Evolutionary conservation across 2,113 vertebrate species (phyloP).

Genomic region (Rynchops niger): DNA sequence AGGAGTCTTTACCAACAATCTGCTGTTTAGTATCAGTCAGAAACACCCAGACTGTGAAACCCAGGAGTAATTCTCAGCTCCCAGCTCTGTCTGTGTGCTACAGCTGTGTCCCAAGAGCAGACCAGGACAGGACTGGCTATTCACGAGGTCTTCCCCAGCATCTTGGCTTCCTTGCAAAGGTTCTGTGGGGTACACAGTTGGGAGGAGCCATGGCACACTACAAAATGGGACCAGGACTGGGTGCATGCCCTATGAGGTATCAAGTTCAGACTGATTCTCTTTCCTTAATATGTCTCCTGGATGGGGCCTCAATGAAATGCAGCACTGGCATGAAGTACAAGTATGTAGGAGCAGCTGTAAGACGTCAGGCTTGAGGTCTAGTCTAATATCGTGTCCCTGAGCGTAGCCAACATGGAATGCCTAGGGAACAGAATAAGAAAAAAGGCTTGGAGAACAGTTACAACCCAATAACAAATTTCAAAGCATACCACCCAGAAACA

Average conservation of each 20-base stretch:
- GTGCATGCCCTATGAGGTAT: not conserved
- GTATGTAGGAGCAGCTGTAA: not conserved
- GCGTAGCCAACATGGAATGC: not conserved
- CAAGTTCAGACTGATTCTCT: not conserved
- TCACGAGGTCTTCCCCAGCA: not conserved
- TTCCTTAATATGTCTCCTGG: not conserved
- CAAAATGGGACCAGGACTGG: rapidly evolving
- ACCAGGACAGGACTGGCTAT: not conserved
- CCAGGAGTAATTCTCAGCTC: not conserved
- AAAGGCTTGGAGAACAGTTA: not conserved
- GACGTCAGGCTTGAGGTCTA: not conserved
- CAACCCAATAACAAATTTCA: not conserved
- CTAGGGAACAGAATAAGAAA: not conserved
- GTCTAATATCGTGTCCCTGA: not conserved
- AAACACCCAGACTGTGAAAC: not conserved
- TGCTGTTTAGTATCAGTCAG: not conserved
- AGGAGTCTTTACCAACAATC: not conserved
- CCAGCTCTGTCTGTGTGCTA: not conserved
- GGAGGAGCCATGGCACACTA: rapidly evolving
- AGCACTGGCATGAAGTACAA: not conserved
- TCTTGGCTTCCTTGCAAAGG: not conserved
- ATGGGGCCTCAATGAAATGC: not conserved
- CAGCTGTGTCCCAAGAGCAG: not conserved
- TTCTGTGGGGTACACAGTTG: rapidly evolving
- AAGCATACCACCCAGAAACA: not conserved